Conservation (phyloP, 2,113 vertebrate genomes). For the Ranitomeya variabilis region DNA sequence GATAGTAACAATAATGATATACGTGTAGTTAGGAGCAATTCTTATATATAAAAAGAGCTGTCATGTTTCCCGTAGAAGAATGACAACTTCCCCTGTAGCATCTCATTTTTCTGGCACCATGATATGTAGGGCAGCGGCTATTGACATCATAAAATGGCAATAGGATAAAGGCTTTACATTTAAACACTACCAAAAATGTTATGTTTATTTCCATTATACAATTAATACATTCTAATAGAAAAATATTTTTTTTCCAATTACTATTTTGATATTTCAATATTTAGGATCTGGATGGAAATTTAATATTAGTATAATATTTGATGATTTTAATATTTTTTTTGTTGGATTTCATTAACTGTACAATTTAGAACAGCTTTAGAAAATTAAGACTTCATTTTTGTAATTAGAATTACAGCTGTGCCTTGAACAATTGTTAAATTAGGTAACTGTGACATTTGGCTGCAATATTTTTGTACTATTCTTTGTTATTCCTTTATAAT, state of each 20-base stretch:
- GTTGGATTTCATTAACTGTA: not conserved
- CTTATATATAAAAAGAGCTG: conserved; percentile 50
- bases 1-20: conserved; percentile 50
- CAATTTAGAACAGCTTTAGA: not conserved
- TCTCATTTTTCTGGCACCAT: conserved; percentile 30
- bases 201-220: not conserved
- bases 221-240: not conserved
- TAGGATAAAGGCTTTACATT: not conserved
- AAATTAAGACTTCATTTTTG: too few relatives aligned
- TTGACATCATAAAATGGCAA: conserved; percentile 25
- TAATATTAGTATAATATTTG: not conserved
- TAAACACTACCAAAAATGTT: not conserved
- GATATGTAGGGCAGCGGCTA: not conserved
- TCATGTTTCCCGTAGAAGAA: conserved; percentile 46
- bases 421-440: not conserved
- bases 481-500: not conserved
- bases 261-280: not conserved
- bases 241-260: not conserved
- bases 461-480: not conserved
- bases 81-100: conserved; percentile 48
- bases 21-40: conserved; percentile 47
- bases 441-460: not conserved
- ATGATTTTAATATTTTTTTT: not conserved
- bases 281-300: not conserved
- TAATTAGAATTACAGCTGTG: not conserved